Evolutionary conservation across 2,888 invertebrate genomes (phyloP).

Genomic region (Microctonus aethiopoides): DNA sequence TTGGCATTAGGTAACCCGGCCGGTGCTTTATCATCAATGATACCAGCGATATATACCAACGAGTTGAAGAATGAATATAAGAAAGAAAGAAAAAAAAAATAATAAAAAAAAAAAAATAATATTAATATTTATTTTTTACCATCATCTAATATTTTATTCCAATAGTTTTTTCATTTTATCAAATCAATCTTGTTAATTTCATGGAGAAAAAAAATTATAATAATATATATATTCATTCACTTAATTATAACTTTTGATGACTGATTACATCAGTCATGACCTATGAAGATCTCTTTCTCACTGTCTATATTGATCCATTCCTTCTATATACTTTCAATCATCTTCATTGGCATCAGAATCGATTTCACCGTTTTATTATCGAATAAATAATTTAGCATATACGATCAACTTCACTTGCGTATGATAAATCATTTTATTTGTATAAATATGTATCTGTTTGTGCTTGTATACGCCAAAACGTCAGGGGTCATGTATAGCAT

Average conservation of each 20-base stretch:
- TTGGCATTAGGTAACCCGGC: slow-evolving; percentile 52
- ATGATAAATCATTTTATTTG: background rate
- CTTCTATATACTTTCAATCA: background rate
- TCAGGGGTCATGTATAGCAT: slow-evolving; percentile 14
- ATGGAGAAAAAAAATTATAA: background rate
- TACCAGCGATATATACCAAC: slow-evolving; percentile 30
- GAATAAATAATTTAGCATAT: background rate
- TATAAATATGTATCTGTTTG: background rate
- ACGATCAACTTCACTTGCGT: background rate
- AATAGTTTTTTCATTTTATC: background rate
- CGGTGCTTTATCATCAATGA: slow-evolving; percentile 50
- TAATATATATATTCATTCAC: background rate
- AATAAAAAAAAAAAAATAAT: background rate
- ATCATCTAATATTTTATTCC: too few species aligned
- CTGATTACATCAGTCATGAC: background rate
- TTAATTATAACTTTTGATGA: background rate
- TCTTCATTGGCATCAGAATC: slow-evolving; percentile 1
- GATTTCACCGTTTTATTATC: background rate
- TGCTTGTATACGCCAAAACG: background rate
- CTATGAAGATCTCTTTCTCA: background rate
- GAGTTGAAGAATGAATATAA: background rate
- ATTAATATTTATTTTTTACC: background rate
- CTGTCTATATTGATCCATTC: background rate
- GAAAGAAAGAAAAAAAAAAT: background rate
- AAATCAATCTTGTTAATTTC: background rate